phyloP scores from a whole-genome alignment of 2,888 invertebrate species.

The Scaptodrosophila latifasciaeformis region DNA sequence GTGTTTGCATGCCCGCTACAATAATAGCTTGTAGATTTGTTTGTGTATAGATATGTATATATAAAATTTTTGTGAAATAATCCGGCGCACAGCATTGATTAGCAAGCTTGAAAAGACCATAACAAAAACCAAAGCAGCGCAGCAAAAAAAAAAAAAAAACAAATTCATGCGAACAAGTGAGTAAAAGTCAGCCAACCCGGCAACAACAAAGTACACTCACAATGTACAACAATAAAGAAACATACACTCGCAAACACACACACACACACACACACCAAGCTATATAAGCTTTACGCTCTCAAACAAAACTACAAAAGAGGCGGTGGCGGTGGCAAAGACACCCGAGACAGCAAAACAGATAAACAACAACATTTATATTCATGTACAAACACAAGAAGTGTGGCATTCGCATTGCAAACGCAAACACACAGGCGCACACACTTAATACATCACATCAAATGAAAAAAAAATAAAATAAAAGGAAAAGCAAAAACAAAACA shows the following conservation, averaged over 20 bases:
- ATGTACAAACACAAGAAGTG: constrained; percentile 55
- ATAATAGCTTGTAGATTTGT: constrained; percentile 67
- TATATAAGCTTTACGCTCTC: no score
- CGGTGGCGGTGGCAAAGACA: constrained; percentile 24
- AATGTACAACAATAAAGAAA: constrained; percentile 59
- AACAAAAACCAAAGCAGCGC: constrained; percentile 26
- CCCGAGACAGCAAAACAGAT: constrained; percentile 48
- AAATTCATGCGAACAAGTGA: constrained; percentile 51
- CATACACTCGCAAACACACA: constrained; percentile 44
- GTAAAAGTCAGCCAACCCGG: constrained; percentile 30
- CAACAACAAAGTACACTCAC: constrained; percentile 43
- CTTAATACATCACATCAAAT: constrained; percentile 20
- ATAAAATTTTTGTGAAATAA: constrained; percentile 45
- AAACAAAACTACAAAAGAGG: constrained; percentile 9
- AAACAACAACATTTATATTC: constrained; percentile 66
- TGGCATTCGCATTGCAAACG: constrained; percentile 30
- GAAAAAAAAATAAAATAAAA: constrained; percentile 46
- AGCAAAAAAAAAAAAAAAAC: constrained; percentile 29
- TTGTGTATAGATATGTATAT: constrained; percentile 68
- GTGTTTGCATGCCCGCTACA: no score
- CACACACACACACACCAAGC: constrained; percentile 38
- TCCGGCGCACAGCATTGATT: constrained; percentile 68
- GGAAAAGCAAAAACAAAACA: no score
- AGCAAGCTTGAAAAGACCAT: constrained; percentile 47
- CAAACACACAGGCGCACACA: constrained; percentile 29